Evolutionary conservation across 2,113 vertebrate genomes (phyloP).

Genomic region (Notiomystis cincta): DNA sequence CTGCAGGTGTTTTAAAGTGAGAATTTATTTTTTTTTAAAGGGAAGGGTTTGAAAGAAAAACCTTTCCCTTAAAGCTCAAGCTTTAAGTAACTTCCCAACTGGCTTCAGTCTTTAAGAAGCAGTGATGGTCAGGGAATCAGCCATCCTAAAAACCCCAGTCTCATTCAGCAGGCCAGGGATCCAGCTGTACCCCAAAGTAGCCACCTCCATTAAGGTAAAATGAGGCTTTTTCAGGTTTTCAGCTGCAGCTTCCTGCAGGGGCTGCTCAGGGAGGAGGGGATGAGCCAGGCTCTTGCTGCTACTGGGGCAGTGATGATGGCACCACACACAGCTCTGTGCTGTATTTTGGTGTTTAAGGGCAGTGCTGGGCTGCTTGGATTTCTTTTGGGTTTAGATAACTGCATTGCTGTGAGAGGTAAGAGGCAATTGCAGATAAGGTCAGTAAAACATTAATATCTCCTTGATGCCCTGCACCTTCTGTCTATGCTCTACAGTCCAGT

Average conservation of each 20-base stretch:
- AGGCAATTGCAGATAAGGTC: not conserved
- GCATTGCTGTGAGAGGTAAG: not conserved
- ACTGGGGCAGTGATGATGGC: not conserved
- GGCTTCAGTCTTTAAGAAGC: not conserved
- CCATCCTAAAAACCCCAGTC: not conserved
- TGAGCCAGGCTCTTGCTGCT: not conserved
- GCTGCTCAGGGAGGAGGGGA: not conserved
- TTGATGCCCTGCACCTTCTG: not conserved
- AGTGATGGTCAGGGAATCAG: not conserved
- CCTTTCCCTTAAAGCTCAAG: not conserved
- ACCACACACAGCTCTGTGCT: not conserved
- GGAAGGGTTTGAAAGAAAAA: not conserved
- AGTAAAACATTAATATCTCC: not conserved
- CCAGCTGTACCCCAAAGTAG: not conserved
- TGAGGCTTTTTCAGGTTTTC: not conserved
- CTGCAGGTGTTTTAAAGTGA: not conserved
- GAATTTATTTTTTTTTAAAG: not conserved
- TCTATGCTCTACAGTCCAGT: not conserved
- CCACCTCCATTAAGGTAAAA: not conserved
- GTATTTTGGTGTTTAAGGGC: not conserved
- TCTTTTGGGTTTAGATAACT: not conserved
- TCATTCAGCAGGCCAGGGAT: not conserved
- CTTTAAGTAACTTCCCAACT: not conserved
- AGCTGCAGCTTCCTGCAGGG: not conserved
- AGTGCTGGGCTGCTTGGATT: not conserved